Conservation (phyloP, 1,140 invertebrate species). For the Drosophila cardini region DNA sequence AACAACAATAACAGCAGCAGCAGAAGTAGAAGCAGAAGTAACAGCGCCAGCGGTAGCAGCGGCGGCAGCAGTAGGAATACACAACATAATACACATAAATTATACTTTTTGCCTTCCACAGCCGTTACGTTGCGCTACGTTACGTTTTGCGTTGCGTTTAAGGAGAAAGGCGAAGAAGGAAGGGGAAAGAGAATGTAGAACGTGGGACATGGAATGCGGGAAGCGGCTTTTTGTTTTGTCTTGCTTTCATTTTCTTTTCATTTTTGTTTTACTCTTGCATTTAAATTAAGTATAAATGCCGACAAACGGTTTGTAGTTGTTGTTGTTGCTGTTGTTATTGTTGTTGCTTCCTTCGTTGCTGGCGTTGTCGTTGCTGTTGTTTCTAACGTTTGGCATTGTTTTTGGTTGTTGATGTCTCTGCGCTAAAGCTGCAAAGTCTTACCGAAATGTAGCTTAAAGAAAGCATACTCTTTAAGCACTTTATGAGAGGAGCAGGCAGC, state of each 20-base stretch:
- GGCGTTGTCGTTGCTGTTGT: conserved; percentile 26
- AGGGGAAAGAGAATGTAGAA: too few species aligned
- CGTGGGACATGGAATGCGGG: conserved; percentile 13
- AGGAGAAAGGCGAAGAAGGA: background rate
- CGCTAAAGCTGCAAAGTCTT: conserved; percentile 19
- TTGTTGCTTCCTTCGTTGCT: conserved; percentile 33
- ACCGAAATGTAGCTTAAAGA: conserved; percentile 19
- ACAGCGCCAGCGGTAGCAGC: conserved; percentile 40
- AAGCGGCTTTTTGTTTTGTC: conserved; percentile 65
- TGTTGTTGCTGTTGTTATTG: conserved; percentile 57
- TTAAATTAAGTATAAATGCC: conserved; percentile 83
- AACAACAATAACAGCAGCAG: conserved; percentile 10
- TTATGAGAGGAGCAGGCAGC: background rate
- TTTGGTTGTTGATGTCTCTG: conserved; percentile 34
- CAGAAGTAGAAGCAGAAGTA: conserved; percentile 21
- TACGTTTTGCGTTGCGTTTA: conserved; percentile 60
- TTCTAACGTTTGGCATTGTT: conserved; percentile 23
- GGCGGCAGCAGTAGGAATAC: background rate
- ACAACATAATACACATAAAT: conserved; percentile 77
- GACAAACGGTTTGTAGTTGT: conserved; percentile 65
- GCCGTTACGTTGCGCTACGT: conserved; percentile 80
- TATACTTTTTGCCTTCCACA: conserved; percentile 71
- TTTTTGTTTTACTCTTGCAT: conserved; percentile 58
- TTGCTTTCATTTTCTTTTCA: conserved; percentile 23
- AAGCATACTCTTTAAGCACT: conserved; percentile 15